Percentiles rank a stretch among this genome's conserved stretches.
Conservation (phyloP, 2,888 invertebrate genomes). For the Macropis europaea region DNA sequence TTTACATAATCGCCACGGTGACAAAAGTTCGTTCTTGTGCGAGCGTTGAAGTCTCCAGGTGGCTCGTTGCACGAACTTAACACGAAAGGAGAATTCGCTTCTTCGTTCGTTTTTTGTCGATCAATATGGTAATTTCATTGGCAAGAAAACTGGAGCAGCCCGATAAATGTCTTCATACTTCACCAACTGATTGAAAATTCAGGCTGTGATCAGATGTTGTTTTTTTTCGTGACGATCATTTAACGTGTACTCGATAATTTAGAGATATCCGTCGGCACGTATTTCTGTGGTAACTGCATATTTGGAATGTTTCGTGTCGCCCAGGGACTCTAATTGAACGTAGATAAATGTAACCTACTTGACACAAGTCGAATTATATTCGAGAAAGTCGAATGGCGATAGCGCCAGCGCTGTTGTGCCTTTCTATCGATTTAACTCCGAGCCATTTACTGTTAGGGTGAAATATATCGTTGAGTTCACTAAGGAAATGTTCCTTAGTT, state of each 20-base stretch:
- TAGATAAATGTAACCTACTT: constrained; percentile 24
- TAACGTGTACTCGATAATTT: not conserved
- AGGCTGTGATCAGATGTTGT: not conserved
- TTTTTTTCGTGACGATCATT: not conserved
- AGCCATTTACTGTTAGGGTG: constrained; percentile 5
- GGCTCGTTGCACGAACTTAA: not conserved
- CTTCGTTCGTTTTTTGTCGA: not conserved
- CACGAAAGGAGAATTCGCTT: not conserved
- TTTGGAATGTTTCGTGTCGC: not conserved
- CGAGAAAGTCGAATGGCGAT: constrained; percentile 23
- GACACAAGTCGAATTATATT: constrained; percentile 29
- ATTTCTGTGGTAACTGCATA: not conserved
- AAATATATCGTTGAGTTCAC: constrained; percentile 23
- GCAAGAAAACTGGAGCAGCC: not conserved
- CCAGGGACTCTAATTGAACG: constrained; percentile 15
- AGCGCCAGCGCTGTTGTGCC: constrained; percentile 11
- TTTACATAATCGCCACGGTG: not conserved
- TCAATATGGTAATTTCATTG: not conserved
- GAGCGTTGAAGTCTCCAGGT: constrained; percentile 1
- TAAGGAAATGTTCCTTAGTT: constrained; percentile 21
- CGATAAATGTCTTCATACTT: constrained; percentile 10
- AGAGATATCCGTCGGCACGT: not conserved
- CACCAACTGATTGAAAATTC: not conserved
- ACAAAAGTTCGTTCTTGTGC: not conserved
- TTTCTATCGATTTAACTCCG: constrained; percentile 34